Conservation (phyloP, 1,140 invertebrate genomes). For the Aporrectodea caliginosa region DNA sequence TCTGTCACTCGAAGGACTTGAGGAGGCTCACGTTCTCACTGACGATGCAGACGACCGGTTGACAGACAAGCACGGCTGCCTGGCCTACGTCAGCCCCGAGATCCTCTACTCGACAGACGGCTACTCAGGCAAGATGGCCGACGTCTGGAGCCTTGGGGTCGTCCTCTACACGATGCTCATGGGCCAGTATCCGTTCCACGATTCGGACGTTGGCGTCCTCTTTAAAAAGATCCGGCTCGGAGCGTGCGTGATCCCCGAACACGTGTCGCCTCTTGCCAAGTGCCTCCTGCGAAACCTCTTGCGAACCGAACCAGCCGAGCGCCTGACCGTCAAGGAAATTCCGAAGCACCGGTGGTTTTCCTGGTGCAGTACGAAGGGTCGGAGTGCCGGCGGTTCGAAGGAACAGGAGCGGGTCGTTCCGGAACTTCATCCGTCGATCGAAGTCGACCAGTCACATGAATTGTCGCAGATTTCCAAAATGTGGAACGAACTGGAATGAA, state of each 20-base stretch:
- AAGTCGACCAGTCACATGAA: not conserved
- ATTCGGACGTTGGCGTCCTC: slow-evolving; percentile 78
- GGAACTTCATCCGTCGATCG: not conserved
- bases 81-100: slow-evolving; percentile 89
- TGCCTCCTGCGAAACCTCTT: slow-evolving; percentile 81
- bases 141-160: slow-evolving; percentile 94
- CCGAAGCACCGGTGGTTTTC: slow-evolving; percentile 66
- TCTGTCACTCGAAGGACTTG: slow-evolving; percentile 83
- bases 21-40: slow-evolving; percentile 83
- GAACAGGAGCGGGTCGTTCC: not conserved
- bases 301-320: slow-evolving; percentile 74
- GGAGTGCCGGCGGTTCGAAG: not conserved
- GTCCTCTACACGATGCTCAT: slow-evolving; percentile 95
- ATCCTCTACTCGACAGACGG: slow-evolving; percentile 65
- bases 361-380: not conserved
- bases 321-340: slow-evolving; percentile 79
- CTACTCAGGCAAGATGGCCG: slow-evolving; percentile 87
- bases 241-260: slow-evolving; percentile 79
- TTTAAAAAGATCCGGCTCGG: slow-evolving; percentile 89
- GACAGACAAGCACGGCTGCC: slow-evolving; percentile 92
- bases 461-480: not conserved
- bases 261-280: slow-evolving; percentile 78
- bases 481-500: not conserved
- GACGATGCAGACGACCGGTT: slow-evolving; percentile 71
- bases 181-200: slow-evolving; percentile 95